phyloP scores from a whole-genome alignment of 2,113 vertebrate genomes.

The Daphoenositta chrysoptera region DNA sequence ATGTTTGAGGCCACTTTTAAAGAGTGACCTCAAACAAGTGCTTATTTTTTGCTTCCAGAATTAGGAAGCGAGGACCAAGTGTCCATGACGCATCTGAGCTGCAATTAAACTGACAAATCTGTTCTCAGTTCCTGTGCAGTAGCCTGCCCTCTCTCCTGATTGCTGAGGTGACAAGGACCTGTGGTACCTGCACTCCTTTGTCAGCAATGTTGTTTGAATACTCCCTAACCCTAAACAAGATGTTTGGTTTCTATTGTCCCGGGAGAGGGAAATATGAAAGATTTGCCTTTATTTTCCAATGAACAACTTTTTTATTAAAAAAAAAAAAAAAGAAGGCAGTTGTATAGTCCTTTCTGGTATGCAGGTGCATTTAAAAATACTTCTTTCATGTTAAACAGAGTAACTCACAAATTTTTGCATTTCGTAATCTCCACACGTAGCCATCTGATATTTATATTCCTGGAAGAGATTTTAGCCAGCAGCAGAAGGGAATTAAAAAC shows the following conservation, averaged over 20 bases:
- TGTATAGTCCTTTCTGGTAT: background rate
- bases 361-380: background rate
- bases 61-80: background rate
- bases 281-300: background rate
- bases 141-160: background rate
- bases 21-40: background rate
- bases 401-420: background rate
- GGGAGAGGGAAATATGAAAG: background rate
- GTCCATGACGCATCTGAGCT: background rate
- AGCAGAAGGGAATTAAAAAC: conserved; percentile 24
- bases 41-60: background rate
- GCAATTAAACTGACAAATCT: background rate
- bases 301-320: background rate
- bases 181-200: background rate
- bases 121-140: background rate
- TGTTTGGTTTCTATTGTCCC: background rate
- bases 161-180: background rate
- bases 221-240: background rate
- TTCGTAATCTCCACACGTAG: background rate
- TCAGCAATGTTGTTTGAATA: background rate
- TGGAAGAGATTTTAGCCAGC: conserved; percentile 10
- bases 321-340: background rate
- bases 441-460: conserved; percentile 20
- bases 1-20: conserved; percentile 5
- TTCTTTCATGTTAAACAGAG: background rate